Evolutionary conservation across 2,113 vertebrate species (phyloP), one percentile per base, ranked within the genome.

Genomic region (Carassius carassius): DNA sequence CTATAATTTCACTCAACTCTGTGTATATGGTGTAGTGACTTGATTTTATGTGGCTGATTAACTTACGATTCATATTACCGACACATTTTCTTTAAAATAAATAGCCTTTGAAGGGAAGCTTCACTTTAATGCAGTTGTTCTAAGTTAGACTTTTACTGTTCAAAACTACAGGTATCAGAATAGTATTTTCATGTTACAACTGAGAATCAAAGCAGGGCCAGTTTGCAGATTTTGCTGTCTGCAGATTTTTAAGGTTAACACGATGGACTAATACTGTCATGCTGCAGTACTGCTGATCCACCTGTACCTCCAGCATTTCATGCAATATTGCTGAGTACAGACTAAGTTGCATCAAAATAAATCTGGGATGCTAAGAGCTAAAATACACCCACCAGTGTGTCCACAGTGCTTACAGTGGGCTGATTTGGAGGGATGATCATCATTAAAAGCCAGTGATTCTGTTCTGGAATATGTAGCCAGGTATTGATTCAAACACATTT

Each of bases 401-500:
- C 19, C 75, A 56, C 4, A 77, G 13, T 54, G 17, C 16, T 56
- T 37, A 37, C 47, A 23, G 29, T 25, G 23, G 0, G 3, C 29
- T 35, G 25, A 56, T 17, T 7, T 49, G 58, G 10, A 70, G 29
- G 54, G 2, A 23, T 7, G 29, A 72, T 70, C 78, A 58, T 58
- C 29, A 58, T 56, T 82, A 72, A 69, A 67, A 72, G 29, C 32
- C 65, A 82, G 32, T 82, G 80, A 58, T 12, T 56, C 10, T 17
- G 3, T 17, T 54, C 13, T 25, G n/a, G 21, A 63, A 72, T 12
- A 23, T 72, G 21, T 17, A 54, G 80, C 21, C 65, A 41, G 63
- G n/a, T 82, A 82, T 72, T 56, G 80, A 82, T 82, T 56, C 17
- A 82, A 82, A 56, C 47, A 10, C 37, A 56, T 81, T 80, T 65